Evolutionary conservation across 1,140 invertebrate genomes (phyloP).

Genomic region (Scaptomyza montana): DNA sequence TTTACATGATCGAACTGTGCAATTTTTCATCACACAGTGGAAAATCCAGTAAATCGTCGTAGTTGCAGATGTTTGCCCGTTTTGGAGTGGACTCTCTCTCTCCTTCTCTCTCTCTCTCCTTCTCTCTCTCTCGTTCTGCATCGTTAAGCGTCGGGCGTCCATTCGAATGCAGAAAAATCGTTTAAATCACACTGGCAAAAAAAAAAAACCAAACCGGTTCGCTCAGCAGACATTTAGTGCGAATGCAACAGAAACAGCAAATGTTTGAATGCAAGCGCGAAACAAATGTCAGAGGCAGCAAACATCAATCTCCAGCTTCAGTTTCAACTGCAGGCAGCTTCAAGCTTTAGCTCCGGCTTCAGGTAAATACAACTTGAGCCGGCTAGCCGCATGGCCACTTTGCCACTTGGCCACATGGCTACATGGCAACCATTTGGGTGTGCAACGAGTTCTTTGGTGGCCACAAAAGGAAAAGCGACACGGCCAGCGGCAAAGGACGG

Average conservation of each 20-base stretch:
- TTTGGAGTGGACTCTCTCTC: not conserved
- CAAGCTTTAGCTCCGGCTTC: constrained; percentile 19
- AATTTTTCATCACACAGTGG: constrained; percentile 67
- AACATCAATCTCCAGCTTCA: constrained; percentile 76
- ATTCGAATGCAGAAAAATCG: constrained; percentile 64
- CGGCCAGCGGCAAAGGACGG: constrained; percentile 13
- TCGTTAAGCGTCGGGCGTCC: constrained; percentile 37
- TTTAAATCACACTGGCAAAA: constrained; percentile 76
- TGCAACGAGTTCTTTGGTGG: constrained; percentile 79
- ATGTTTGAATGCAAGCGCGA: constrained; percentile 58
- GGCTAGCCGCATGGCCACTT: constrained; percentile 34
- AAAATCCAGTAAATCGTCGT: constrained; percentile 65
- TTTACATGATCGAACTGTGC: constrained; percentile 78
- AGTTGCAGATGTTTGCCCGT: not conserved
- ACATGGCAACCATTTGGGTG: constrained; percentile 50
- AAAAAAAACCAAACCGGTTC: constrained; percentile 57
- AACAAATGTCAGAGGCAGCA: constrained; percentile 80
- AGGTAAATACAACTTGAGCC: not conserved
- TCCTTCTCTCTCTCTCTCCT: not conserved
- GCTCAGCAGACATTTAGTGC: constrained; percentile 38
- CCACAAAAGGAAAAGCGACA: constrained; percentile 76
- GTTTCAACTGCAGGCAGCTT: constrained; percentile 10
- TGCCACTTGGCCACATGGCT: constrained; percentile 28
- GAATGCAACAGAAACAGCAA: constrained; percentile 40
- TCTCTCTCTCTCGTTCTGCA: constrained; percentile 5